Evolutionary conservation across 2,888 invertebrate species (phyloP).

Genomic region (Mylabris sibirica): DNA sequence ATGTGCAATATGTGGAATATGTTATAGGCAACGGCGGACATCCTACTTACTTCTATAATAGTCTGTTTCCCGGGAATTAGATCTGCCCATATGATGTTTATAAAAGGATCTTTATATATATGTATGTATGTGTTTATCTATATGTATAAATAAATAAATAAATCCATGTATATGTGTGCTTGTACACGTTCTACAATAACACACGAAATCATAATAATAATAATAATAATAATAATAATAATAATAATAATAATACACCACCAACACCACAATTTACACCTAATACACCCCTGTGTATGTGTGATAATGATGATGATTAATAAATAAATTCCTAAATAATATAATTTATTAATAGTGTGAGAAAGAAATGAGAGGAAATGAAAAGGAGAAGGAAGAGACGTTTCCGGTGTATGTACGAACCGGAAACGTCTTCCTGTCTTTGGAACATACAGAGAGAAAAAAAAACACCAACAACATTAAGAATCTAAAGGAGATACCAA

Average conservation of each 20-base stretch:
- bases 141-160: not conserved
- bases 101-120: slow-evolving; percentile 10
- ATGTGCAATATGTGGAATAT: not conserved
- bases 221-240: not conserved
- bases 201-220: not conserved
- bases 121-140: not conserved
- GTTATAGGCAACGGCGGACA: slow-evolving; percentile 50
- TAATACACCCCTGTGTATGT: too few relatives aligned
- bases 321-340: too few relatives aligned
- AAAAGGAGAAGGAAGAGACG: not conserved
- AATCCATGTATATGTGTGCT: not conserved
- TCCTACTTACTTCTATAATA: slow-evolving; percentile 56
- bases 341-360: not conserved
- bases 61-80: slow-evolving; percentile 56
- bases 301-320: too few relatives aligned
- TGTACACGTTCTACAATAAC: not conserved
- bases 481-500: not conserved
- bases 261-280: too few relatives aligned
- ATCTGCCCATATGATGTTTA: slow-evolving; percentile 41
- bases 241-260: not conserved
- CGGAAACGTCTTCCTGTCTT: slow-evolving; percentile 35
- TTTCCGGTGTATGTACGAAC: not conserved
- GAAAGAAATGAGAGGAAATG: not conserved
- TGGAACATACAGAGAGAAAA: too few relatives aligned
- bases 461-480: not conserved